Evolutionary conservation across 2,888 invertebrate genomes (phyloP).

Genomic region (Brassicogethes aeneus): DNA sequence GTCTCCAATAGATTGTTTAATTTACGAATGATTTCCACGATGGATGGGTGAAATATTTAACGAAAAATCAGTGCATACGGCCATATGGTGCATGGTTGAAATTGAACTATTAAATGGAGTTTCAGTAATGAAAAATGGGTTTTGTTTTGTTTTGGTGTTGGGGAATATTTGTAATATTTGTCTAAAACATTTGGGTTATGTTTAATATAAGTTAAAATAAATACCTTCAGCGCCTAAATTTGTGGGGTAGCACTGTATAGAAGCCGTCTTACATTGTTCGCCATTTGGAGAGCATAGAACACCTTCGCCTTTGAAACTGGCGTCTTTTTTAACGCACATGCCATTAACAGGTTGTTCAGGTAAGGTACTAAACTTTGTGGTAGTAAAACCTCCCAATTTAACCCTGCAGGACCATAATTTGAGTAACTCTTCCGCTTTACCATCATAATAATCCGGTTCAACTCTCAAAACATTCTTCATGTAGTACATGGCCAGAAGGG

Average conservation of each 20-base stretch:
- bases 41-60: too few relatives aligned
- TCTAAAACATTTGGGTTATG: too few relatives aligned
- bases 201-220: too few relatives aligned
- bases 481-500: constrained; percentile 52
- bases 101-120: too few relatives aligned
- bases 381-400: constrained; percentile 31
- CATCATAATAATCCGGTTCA: constrained; percentile 44
- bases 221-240: constrained; percentile 16
- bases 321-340: constrained; percentile 26
- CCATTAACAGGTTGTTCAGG: constrained; percentile 22
- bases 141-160: too few relatives aligned
- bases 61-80: too few relatives aligned
- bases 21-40: too few relatives aligned
- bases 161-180: too few relatives aligned
- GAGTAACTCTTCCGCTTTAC: constrained; percentile 44
- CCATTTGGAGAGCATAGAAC: constrained; percentile 36
- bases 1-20: too few relatives aligned
- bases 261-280: constrained; percentile 35
- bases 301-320: constrained; percentile 29
- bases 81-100: too few relatives aligned
- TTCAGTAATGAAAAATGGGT: too few relatives aligned
- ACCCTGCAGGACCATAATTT: constrained; percentile 47
- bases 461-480: constrained; percentile 52
- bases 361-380: constrained; percentile 15
- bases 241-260: constrained; percentile 32